Conservation (phyloP, 2,797 vertebrate genomes). For the Danio choprae region DNA sequence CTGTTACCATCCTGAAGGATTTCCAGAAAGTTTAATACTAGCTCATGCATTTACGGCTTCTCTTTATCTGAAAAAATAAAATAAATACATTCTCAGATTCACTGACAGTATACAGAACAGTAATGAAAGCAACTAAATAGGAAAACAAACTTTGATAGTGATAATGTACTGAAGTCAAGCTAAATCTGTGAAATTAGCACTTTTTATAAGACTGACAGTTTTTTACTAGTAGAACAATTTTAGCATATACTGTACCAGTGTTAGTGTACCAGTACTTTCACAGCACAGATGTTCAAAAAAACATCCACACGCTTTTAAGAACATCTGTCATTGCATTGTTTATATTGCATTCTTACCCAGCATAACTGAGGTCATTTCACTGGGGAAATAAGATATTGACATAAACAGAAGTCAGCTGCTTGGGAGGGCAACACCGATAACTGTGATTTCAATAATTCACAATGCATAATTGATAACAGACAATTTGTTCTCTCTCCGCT, state of each 20-base stretch:
- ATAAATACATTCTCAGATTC: neutral
- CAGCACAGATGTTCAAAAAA: neutral
- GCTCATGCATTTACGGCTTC: neutral
- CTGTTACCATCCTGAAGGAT: neutral
- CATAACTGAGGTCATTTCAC: neutral
- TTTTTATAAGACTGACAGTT: neutral
- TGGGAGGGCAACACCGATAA: neutral
- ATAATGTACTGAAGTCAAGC: neutral
- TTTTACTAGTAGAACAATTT: neutral
- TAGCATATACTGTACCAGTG: neutral
- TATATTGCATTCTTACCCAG: neutral
- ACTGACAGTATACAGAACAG: neutral
- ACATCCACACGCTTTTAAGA: neutral
- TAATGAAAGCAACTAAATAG: neutral
- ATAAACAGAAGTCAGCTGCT: constrained; percentile 14
- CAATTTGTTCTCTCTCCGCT: constrained; percentile 14
- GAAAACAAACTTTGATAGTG: neutral
- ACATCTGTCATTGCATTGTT: neutral
- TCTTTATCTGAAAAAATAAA: neutral
- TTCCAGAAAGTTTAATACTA: constrained; percentile 13
- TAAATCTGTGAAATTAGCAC: neutral
- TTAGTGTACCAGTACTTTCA: neutral
- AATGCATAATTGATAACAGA: constrained; percentile 47
- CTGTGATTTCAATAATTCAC: constrained; percentile 39
- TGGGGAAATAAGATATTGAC: constrained; percentile 2